These are phyloP conservation scores for Ctenodactylus gundi DNA, from an alignment of 2,113 vertebrate species.

Conservation along the genomic window DNA sequence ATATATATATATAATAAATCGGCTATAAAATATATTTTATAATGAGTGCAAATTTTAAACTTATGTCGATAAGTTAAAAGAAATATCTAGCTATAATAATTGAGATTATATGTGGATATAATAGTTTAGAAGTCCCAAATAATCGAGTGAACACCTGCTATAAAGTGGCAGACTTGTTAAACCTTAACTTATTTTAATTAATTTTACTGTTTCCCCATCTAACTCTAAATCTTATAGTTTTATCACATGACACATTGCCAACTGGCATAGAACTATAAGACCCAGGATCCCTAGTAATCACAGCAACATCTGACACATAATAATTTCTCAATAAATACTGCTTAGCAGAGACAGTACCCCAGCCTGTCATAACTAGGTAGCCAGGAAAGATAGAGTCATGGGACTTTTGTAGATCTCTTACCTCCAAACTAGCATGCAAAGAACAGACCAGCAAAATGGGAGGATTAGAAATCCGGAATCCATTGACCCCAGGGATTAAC, in stretches of 20 bases:
- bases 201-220: no score
- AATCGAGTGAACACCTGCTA: not conserved
- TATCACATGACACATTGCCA: not conserved
- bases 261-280: not conserved
- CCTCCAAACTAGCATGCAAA: constrained; percentile 96
- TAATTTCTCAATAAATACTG: not conserved
- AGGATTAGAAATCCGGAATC: constrained; percentile 96
- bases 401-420: constrained; percentile 75
- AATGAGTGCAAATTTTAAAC: not conserved
- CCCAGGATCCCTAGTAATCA: not conserved
- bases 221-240: not conserved
- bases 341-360: not conserved
- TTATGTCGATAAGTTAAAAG: no score
- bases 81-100: not conserved
- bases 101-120: not conserved
- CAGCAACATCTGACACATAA: not conserved
- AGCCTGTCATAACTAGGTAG: not conserved
- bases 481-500: constrained; percentile 90
- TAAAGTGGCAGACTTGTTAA: not conserved
- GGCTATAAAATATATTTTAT: not conserved
- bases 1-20: not conserved
- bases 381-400: not conserved
- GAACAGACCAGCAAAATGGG: constrained; percentile 94
- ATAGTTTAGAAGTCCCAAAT: not conserved
- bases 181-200: not conserved